Evolutionary conservation across 2,113 vertebrate species (phyloP).

Genomic region (Anhinga rufa): DNA sequence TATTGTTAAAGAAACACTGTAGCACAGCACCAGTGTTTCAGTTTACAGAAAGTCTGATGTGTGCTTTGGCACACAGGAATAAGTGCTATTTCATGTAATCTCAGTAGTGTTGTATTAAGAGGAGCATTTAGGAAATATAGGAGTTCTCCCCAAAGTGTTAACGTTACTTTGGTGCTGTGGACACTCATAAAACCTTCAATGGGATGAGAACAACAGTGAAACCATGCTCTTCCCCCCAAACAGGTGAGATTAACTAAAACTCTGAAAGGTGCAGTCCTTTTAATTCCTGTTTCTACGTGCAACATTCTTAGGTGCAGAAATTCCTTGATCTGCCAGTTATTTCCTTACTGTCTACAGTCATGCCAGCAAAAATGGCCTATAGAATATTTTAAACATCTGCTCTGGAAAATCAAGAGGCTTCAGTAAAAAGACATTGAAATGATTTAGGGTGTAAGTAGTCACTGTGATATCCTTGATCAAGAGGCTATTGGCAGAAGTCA

Average conservation of each 20-base stretch:
- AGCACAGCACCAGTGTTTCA: background rate
- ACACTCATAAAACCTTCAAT: background rate
- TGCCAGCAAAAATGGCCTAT: background rate
- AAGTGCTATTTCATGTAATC: background rate
- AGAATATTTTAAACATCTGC: background rate
- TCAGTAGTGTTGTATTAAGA: background rate
- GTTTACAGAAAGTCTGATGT: background rate
- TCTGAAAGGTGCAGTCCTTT: background rate
- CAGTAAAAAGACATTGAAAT: background rate
- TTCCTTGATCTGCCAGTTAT: background rate
- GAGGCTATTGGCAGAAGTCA: background rate
- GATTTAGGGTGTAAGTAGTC: background rate
- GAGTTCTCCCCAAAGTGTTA: background rate
- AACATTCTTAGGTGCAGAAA: background rate
- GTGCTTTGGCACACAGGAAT: background rate
- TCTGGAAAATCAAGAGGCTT: background rate
- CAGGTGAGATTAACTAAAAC: background rate
- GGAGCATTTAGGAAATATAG: background rate
- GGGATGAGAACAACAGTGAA: background rate
- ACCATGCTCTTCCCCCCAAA: background rate
- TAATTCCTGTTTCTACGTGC: background rate
- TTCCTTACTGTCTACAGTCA: background rate
- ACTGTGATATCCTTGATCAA: background rate
- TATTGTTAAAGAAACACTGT: background rate
- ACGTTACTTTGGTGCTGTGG: background rate